These are phyloP conservation scores for Lophotis ruficrista DNA, from an alignment of 2,113 vertebrate species.

Conservation along the genomic window DNA sequence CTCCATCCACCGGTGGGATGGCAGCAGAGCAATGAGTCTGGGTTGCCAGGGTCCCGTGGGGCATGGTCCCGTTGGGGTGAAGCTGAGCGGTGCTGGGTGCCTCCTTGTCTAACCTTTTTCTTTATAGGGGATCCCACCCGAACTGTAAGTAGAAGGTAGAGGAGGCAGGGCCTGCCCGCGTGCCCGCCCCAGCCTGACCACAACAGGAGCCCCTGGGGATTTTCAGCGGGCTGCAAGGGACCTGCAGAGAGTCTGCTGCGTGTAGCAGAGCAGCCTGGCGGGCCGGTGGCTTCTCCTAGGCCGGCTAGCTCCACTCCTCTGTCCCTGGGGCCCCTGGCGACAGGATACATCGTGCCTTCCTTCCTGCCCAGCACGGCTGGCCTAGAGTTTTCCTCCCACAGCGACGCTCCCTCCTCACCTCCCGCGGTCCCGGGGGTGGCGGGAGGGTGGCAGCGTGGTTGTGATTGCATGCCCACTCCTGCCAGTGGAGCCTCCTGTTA, in stretches of 20 bases:
- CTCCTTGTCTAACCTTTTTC: conserved; percentile 71
- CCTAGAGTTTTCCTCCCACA: conserved; percentile 62
- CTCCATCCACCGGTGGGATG: fast-evolving
- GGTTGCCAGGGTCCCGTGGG: neutral
- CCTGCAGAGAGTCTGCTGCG: neutral
- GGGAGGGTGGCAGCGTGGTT: conserved; percentile 72
- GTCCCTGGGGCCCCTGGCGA: neutral
- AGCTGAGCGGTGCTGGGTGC: conserved; percentile 55
- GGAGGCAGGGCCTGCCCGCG: conserved; percentile 22
- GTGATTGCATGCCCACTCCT: conserved; percentile 92
- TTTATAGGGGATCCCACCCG: conserved; percentile 40
- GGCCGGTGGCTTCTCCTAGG: neutral
- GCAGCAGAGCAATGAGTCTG: neutral
- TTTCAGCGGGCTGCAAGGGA: neutral
- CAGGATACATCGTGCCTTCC: conserved; percentile 16
- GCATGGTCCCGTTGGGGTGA: conserved; percentile 54
- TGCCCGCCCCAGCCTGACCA: conserved; percentile 24
- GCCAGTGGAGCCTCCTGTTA: conserved; percentile 96
- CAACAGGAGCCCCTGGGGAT: conserved; percentile 3
- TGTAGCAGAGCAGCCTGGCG: neutral
- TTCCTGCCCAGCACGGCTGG: conserved; percentile 43
- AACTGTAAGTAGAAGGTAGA: conserved; percentile 76
- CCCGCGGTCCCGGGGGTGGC: conserved; percentile 56
- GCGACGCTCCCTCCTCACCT: conserved; percentile 70
- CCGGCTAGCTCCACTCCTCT: neutral